Evolutionary conservation across 35 echinoderm and acorn worm species (phyloP), one percentile per base, ranked within the genome.

Genomic region (Eucidaris tribuloides): DNA sequence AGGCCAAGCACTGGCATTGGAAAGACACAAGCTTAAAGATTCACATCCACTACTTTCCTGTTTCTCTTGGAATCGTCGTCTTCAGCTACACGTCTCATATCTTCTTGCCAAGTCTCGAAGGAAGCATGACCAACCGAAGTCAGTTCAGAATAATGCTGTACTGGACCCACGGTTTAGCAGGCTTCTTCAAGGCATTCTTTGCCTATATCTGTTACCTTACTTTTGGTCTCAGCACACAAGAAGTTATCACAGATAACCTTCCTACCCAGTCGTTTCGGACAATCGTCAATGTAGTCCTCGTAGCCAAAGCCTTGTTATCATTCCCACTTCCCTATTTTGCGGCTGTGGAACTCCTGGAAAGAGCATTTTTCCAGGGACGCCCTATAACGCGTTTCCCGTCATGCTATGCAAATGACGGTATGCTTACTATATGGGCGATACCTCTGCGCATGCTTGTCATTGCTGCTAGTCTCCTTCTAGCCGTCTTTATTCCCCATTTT

Each of bases 61-160:
- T 99, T 11, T 92, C 90, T 62, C 72, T 99, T 17, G 96, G 96
- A 35, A 99, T 99, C 24, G 91, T 99, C 71, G 79, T 99, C 44
- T 99, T 99, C 63, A 99, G 96, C 46, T 99, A 99, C 64, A 99
- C 96, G 7, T 99, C 96, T 1, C 96, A 99, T 55, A 99, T 99
- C 57, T 99, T 99, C 70, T 77, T 99, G 36, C 90, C 96, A 0
- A 99, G 91, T 77, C 46, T 99, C 43, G 96, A 99, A 66, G 96
- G 96, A 22, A 86, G 79, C 50, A 99, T 99, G 96, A 65, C 42
- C 19, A 58, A 99, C 77, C 79, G 86, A 7, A 28, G 40, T 7
- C 46, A 90, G 58, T 99, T 99, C 82, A 92, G 85, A 40, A 93
- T 70, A 45, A 99, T 99, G 96, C 50, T 99, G 78, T 85, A 87